phyloP scores from a whole-genome alignment of 2,888 invertebrate genomes.

The Tenthredo amoena region DNA sequence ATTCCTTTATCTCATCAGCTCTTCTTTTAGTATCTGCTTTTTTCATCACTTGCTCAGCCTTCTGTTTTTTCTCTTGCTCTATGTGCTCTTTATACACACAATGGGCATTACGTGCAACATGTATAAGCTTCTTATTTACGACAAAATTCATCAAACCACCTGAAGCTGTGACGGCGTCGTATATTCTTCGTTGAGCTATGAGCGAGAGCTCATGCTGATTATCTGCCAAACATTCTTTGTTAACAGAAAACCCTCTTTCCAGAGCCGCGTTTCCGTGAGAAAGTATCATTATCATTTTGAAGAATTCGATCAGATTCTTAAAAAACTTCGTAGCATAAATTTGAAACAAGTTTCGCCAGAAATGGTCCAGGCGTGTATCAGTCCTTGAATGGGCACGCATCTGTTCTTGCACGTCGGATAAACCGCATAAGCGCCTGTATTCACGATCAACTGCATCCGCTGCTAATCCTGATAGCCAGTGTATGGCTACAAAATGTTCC shows the following conservation, averaged over 20 bases:
- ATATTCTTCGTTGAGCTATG: slow-evolving; percentile 40
- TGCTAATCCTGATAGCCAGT: too few species aligned
- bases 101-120: neutral
- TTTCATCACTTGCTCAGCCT: neutral
- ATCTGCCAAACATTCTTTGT: slow-evolving; percentile 51
- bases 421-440: too few species aligned
- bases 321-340: neutral
- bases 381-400: too few species aligned
- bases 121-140: neutral
- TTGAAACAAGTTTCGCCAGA: slow-evolving; percentile 35
- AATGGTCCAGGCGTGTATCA: slow-evolving; percentile 34
- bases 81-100: neutral
- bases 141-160: neutral
- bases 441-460: too few species aligned
- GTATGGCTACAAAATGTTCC: too few species aligned
- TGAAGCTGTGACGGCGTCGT: neutral
- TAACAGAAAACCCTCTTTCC: slow-evolving; percentile 48
- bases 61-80: neutral
- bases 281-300: slow-evolving; percentile 38
- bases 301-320: slow-evolving; percentile 9
- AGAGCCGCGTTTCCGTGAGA: slow-evolving; percentile 48
- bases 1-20: neutral
- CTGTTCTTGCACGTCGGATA: too few species aligned
- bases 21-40: neutral
- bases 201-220: slow-evolving; percentile 42